Conservation (phyloP, 1,140 invertebrate species). For the Drosophila trapezifrons region DNA sequence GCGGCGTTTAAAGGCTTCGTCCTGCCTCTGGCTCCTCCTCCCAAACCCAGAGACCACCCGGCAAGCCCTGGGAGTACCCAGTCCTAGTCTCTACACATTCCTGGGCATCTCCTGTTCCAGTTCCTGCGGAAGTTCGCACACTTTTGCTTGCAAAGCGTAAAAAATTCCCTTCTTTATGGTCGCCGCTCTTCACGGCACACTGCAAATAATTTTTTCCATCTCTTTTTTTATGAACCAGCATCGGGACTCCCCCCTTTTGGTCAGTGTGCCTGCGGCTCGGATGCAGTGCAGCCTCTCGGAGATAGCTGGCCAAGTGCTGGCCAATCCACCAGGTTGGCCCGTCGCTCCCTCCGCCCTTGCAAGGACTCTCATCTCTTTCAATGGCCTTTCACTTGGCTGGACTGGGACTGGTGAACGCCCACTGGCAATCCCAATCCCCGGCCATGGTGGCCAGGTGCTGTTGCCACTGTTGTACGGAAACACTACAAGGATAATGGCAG, state of each 20-base stretch:
- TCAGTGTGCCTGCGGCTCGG: conserved; percentile 13
- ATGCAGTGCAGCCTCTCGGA: conserved; percentile 46
- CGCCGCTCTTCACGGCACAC: conserved; percentile 3
- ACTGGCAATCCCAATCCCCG: not conserved
- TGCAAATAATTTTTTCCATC: conserved; percentile 7
- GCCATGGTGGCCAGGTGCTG: conserved; percentile 47
- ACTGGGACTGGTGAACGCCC: not conserved
- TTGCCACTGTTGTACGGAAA: conserved; percentile 53
- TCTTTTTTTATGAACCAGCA: no score
- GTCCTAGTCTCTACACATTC: conserved; percentile 9
- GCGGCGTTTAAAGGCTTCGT: conserved; percentile 41
- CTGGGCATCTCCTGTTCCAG: conserved; percentile 28
- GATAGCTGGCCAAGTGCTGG: conserved; percentile 38
- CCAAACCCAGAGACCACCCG: not conserved
- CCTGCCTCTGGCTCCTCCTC: conserved; percentile 1
- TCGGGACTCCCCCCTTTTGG: no score
- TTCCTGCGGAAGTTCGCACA: conserved; percentile 67
- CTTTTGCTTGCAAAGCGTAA: conserved; percentile 54
- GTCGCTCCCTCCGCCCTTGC: conserved; percentile 1
- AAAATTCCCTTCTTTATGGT: conserved; percentile 30
- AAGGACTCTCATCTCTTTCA: conserved; percentile 41
- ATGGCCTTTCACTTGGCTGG: conserved; percentile 64
- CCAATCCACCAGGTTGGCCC: conserved; percentile 19
- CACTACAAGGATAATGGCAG: conserved; percentile 56
- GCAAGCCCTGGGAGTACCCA: not conserved